Base-by-base conservation (phyloP, 2,113 vertebrate genomes). In the Gavialis gangeticus region DNA sequence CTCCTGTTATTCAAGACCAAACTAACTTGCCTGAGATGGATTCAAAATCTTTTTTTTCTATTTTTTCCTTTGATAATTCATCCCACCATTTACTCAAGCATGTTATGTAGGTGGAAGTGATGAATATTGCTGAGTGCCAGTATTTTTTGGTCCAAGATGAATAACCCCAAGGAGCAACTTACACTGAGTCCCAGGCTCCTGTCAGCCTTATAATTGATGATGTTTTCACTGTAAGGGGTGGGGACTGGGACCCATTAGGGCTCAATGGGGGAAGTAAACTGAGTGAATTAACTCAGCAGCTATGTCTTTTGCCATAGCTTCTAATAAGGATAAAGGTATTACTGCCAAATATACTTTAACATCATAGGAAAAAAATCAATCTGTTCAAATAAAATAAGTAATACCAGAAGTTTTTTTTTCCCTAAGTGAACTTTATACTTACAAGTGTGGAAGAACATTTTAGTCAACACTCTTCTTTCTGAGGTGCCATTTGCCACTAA, bases 171-270 rank as follows among this genome's bases (percentile, higher is more conserved):
- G 98, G 97, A 98, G 97, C 96, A 98, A 98, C 98, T 97, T 98
- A 96, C 94, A 97, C 95, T 27, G 67, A 97, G 97, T 98, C 98
- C 98, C 98, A 96, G 95, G 97, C 91, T 97, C 98, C 98, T 99
- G 98, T 99, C 98, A 98, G 96, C 95, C 95, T 97, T 97, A 97
- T 99, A 99, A 99, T 98, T 99, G 99, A 99, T 99, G 98, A 98
- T 98, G 98, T 99, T 99, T 99, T 99, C 98, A 98, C 99, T 98
- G 98, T 98, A 98, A 99, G 98, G 98, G 98, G 97, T 98, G 98
- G 98, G 78, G 98, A 97, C 96, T 97, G 97, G 98, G 98, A 98
- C 97, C 96, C 97, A 97, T 95, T 96, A 97, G 96, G 96, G 95
- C 96, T 98, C 97, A 95, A 94, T 56, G 97, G 94, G 96, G 90